Conservation (phyloP, 1,140 invertebrate species). For the Platyscapa corneri region DNA sequence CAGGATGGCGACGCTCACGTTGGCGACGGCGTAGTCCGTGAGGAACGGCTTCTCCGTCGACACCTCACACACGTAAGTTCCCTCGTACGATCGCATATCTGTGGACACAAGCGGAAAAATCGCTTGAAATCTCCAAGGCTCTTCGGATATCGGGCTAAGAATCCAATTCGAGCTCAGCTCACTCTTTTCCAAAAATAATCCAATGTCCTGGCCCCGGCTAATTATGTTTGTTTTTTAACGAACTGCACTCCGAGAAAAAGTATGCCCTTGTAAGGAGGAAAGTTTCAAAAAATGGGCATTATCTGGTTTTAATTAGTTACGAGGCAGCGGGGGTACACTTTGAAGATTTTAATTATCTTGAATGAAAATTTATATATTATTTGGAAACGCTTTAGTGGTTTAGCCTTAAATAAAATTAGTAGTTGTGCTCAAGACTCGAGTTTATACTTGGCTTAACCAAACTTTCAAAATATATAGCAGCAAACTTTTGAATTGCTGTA, state of each 20-base stretch:
- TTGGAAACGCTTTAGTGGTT: background rate
- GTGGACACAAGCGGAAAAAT: background rate
- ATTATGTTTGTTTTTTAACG: background rate
- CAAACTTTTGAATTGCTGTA: background rate
- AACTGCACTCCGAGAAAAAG: background rate
- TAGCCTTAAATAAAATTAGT: background rate
- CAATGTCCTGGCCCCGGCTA: background rate
- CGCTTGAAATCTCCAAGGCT: background rate
- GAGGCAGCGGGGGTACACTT: background rate
- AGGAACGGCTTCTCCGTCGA: slow-evolving; percentile 76
- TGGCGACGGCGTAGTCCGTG: slow-evolving; percentile 71
- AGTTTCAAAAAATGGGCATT: background rate
- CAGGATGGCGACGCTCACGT: slow-evolving; percentile 74
- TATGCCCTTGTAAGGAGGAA: background rate
- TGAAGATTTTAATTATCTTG: background rate
- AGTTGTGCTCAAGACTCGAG: background rate
- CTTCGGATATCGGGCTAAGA: too few relatives aligned
- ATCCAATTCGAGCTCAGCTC: too few relatives aligned
- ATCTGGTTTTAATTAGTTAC: background rate
- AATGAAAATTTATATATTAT: background rate
- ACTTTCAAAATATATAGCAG: background rate
- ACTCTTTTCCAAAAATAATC: too few relatives aligned
- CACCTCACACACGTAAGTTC: slow-evolving; percentile 78
- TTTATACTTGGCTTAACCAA: background rate
- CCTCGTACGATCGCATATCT: slow-evolving; percentile 60